These are phyloP conservation scores for Agonopterix heracliana DNA, from an alignment of 2,888 invertebrate species.

Conservation along the genomic window DNA sequence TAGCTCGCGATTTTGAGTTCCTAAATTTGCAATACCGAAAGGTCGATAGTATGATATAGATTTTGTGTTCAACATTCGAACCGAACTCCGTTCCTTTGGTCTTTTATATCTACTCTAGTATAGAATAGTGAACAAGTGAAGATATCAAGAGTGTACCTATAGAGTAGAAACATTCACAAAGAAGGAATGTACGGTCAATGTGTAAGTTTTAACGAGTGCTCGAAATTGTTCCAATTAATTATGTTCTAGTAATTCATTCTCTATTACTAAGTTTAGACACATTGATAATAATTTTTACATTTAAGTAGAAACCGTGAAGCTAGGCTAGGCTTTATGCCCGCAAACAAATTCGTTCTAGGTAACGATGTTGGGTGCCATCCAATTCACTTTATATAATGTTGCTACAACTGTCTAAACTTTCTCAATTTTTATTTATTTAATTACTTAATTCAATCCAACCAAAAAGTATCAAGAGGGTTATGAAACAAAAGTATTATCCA, in stretches of 20 bases:
- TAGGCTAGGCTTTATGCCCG: conserved; percentile 4
- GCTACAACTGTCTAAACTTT: no score
- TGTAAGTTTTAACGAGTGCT: conserved; percentile 76
- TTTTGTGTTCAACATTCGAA: conserved; percentile 44
- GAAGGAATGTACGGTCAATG: conserved; percentile 70
- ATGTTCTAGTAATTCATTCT: conserved; percentile 72
- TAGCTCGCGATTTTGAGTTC: neutral
- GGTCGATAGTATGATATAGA: neutral
- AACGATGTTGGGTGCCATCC: no score
- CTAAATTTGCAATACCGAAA: neutral
- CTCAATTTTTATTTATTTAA: no score
- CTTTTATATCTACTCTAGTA: conserved; percentile 64
- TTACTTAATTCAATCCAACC: no score
- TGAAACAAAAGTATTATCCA: conserved; percentile 22
- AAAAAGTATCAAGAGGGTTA: no score
- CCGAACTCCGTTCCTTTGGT: conserved; percentile 62
- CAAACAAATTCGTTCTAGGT: no score
- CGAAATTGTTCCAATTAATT: conserved; percentile 67
- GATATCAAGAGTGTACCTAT: conserved; percentile 44
- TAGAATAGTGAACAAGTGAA: conserved; percentile 61
- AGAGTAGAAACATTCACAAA: conserved; percentile 60
- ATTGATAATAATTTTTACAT: conserved; percentile 60
- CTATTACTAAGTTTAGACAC: conserved; percentile 66
- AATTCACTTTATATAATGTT: no score
- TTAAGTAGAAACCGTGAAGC: conserved; percentile 46